phyloP scores from a whole-genome alignment of 2,888 invertebrate genomes.

The Eumacrocentrus americanus region DNA sequence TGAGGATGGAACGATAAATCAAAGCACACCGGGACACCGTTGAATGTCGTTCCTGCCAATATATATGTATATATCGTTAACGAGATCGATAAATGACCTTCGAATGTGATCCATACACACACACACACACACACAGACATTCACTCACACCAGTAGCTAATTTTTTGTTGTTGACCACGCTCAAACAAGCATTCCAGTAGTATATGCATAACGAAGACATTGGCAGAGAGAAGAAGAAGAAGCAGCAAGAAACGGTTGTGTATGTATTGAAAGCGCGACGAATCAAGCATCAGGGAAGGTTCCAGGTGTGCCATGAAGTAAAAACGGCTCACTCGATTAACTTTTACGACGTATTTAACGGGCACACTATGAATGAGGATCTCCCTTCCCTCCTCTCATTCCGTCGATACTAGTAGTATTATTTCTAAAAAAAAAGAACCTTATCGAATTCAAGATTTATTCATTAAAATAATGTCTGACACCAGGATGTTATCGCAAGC shows the following conservation, averaged over 20 bases:
- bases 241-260: neutral
- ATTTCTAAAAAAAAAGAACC: neutral
- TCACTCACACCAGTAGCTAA: too few relatives aligned
- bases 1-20: conserved; percentile 22
- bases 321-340: conserved; percentile 24
- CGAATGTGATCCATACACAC: conserved; percentile 13
- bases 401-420: too few relatives aligned
- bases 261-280: conserved; percentile 19
- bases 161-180: too few relatives aligned
- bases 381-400: neutral
- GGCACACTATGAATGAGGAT: conserved; percentile 4
- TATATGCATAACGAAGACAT: neutral
- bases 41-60: conserved; percentile 4
- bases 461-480: conserved; percentile 5
- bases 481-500: neutral
- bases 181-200: too few relatives aligned
- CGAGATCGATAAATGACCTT: conserved; percentile 35
- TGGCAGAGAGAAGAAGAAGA: neutral
- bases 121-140: conserved; percentile 5
- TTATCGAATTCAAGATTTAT: conserved; percentile 17
- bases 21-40: conserved; percentile 21
- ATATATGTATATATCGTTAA: conserved; percentile 24
- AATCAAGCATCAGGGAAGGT: conserved; percentile 5
- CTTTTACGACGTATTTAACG: conserved; percentile 22
- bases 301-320: conserved; percentile 21